These are phyloP conservation scores for Psammodynastes pulverulentus DNA, from an alignment of 2,113 vertebrate species.

Conservation along the genomic window DNA sequence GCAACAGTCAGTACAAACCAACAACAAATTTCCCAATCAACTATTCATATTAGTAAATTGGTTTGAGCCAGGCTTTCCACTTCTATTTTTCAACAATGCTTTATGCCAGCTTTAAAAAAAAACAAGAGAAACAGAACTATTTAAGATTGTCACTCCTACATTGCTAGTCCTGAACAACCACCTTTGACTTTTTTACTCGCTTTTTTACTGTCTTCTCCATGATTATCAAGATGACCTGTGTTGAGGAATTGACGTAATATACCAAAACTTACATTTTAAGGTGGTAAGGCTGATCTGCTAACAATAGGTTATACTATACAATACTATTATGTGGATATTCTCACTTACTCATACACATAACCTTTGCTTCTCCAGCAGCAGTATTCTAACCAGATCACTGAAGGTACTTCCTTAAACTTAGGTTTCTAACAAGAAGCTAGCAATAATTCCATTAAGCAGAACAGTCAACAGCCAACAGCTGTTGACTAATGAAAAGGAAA, in stretches of 20 bases:
- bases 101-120: neutral
- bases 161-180: neutral
- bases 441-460: neutral
- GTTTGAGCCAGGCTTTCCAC: neutral
- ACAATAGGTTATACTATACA: neutral
- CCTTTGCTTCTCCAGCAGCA: neutral
- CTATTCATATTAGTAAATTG: neutral
- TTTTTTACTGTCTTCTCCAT: neutral
- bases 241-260: neutral
- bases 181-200: neutral
- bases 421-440: neutral
- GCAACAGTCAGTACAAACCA: neutral
- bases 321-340: neutral
- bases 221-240: conserved; percentile 12
- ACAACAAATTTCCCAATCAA: neutral
- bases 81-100: neutral
- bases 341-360: neutral
- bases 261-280: conserved; percentile 8
- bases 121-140: neutral
- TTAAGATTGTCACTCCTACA: neutral
- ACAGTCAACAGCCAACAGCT: neutral
- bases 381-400: neutral
- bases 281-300: conserved; percentile 6
- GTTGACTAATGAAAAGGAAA: neutral
- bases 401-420: neutral